These are phyloP conservation scores for Austrofundulus limnaeus DNA, from an alignment of 2,113 vertebrate genomes.

Conservation along the genomic window DNA sequence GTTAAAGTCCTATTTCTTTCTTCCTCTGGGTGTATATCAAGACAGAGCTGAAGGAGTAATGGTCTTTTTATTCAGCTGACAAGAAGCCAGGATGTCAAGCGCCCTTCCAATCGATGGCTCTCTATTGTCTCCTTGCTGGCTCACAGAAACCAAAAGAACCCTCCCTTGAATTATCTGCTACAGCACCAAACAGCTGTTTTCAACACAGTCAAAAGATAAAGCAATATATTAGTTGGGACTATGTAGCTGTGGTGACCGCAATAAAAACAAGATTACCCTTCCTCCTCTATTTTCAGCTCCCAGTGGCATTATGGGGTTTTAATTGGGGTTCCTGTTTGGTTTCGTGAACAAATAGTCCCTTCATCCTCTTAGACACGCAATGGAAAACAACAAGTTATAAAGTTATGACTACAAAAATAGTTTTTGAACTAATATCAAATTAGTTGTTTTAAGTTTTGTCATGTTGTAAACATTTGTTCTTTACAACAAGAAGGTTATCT, in stretches of 20 bases:
- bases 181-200: conserved; percentile 82
- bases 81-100: conserved; percentile 79
- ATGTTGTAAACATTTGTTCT: background rate
- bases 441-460: background rate
- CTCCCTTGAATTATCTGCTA: conserved; percentile 82
- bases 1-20: conserved; percentile 77
- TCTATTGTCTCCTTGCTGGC: conserved; percentile 80
- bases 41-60: conserved; percentile 77
- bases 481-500: background rate
- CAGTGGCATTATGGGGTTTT: conserved; percentile 61
- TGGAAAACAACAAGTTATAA: background rate
- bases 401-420: background rate
- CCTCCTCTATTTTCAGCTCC: conserved; percentile 71
- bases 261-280: conserved; percentile 78
- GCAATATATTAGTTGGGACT: conserved; percentile 77
- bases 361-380: conserved; percentile 45
- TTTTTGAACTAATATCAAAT: background rate
- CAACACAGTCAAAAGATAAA: conserved; percentile 80
- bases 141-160: conserved; percentile 72
- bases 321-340: conserved; percentile 63
- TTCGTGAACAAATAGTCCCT: conserved; percentile 48
- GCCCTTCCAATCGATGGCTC: conserved; percentile 81
- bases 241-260: conserved; percentile 70
- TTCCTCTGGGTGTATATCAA: conserved; percentile 76
- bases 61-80: conserved; percentile 80